Percentiles rank a stretch among this genome's conserved stretches.
Evolutionary conservation across 2,888 invertebrate species (phyloP).

Genomic region (Ganaspis brasiliensis): DNA sequence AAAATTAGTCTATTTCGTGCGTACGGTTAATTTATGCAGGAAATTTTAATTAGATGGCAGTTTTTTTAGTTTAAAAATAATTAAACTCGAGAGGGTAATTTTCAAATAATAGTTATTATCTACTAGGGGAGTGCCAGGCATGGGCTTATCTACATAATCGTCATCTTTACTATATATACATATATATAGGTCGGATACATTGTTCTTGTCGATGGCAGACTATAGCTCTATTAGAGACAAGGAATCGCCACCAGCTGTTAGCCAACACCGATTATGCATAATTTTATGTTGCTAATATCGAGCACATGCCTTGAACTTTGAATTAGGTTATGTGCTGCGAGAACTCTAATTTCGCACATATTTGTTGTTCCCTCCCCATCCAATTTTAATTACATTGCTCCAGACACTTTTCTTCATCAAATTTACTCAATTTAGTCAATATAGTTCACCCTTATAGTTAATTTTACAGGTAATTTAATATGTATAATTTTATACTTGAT

Average conservation of each 20-base stretch:
- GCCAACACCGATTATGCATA: slow-evolving; percentile 74
- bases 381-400: neutral
- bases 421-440: neutral
- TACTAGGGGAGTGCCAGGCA: slow-evolving; percentile 5
- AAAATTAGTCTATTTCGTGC: neutral
- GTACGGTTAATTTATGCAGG: neutral
- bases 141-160: slow-evolving; percentile 34
- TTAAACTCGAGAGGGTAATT: slow-evolving; percentile 2
- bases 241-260: slow-evolving; percentile 70
- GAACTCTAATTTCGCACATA: slow-evolving; percentile 65
- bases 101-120: slow-evolving; percentile 23
- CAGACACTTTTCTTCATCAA: neutral
- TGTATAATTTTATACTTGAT: no score
- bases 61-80: slow-evolving; percentile 7
- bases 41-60: slow-evolving; percentile 6
- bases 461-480: no score
- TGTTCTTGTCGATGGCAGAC: slow-evolving; percentile 59
- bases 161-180: slow-evolving; percentile 15
- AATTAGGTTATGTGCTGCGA: slow-evolving; percentile 70
- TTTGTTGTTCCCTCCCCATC: slow-evolving; percentile 39
- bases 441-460: no score
- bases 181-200: slow-evolving; percentile 38
- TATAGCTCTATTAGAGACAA: slow-evolving; percentile 60
- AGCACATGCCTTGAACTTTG: slow-evolving; percentile 72
- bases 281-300: slow-evolving; percentile 71